Evolutionary conservation across 92 coral and sea anemone species (phyloP), one percentile per base, ranked within the genome.

Genomic region (Isaurus tuberculatus): DNA sequence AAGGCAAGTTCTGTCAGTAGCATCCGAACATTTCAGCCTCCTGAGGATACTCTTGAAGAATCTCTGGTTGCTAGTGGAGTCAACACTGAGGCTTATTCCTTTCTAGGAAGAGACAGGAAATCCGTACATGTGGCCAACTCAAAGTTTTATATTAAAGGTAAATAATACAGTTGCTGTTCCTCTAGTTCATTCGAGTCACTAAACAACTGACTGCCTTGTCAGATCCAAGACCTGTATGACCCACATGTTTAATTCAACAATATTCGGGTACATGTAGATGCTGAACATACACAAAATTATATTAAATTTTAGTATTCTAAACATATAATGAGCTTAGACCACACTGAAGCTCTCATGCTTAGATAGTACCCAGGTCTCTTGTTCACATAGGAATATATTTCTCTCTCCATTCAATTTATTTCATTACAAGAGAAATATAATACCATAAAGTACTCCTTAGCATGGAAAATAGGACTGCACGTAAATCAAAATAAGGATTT

Each of bases 121-220:
- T 88, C 98, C 4, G 13, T 94, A 48, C 98, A 94, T 84, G 98
- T 96, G 16, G 99, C 99, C n/a, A 96, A 96, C 82, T 96, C 99
- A 22, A 96, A 96, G 86, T 96, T 96, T 81, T 94, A 96, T 78
- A 89, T 91, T 1, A 96, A 88, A 94, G 98, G 99, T 92, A 74
- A 17, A 13, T 57, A n/a, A n/a, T n/a, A n/a, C n/a, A n/a, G n/a
- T n/a, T n/a, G 27, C 1, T 5, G 2, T 36, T 42, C 28, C 13
- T 10, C 64, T 17, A 20, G 28, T 15, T 16, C 74, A 15, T 0
- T n/a, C n/a, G n/a, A n/a, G n/a, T n/a, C n/a, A n/a, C n/a, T n/a
- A n/a, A n/a, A n/a, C n/a, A n/a, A 34, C 29, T 37, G n/a, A n/a
- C 19, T 53, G 23, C 61, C 0, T 8, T 0, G 9, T 10, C 23